These are phyloP conservation scores for Caenorhabditis angaria DNA, from an alignment of 2,888 invertebrate species.

Conservation along the genomic window DNA sequence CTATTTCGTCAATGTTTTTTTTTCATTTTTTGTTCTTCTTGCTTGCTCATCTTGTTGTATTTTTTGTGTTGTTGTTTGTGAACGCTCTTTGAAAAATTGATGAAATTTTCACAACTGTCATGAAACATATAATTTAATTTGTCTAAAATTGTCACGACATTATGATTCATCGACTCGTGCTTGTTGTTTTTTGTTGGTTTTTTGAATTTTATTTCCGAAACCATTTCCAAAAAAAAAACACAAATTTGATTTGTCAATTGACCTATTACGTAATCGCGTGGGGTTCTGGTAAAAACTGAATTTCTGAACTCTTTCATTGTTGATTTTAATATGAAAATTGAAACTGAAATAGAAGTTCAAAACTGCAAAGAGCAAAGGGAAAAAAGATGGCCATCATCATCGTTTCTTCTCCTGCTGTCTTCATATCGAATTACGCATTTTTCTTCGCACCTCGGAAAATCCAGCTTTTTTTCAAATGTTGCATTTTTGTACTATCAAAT, in stretches of 20 bases:
- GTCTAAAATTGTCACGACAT: not conserved
- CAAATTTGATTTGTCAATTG: no score
- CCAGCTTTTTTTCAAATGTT: not conserved
- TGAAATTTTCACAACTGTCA: not conserved
- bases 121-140: not conserved
- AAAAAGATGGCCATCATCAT: constrained; percentile 6
- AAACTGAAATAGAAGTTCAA: constrained; percentile 9
- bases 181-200: no score
- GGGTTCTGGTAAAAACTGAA: constrained; percentile 7
- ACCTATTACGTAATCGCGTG: constrained; percentile 15
- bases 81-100: no score
- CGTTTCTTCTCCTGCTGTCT: no score
- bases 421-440: constrained; percentile 1
- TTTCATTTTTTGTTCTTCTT: not conserved
- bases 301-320: not conserved
- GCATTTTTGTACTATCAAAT: constrained; percentile 1
- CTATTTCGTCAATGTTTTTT: not conserved
- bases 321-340: constrained; percentile 8
- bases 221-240: no score
- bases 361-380: not conserved
- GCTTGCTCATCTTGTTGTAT: not conserved
- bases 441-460: constrained; percentile 17
- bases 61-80: not conserved
- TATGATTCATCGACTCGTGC: no score
- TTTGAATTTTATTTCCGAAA: no score